Evolutionary conservation across 2,888 invertebrate species (phyloP).

Genomic region (Latrodectus elegans): DNA sequence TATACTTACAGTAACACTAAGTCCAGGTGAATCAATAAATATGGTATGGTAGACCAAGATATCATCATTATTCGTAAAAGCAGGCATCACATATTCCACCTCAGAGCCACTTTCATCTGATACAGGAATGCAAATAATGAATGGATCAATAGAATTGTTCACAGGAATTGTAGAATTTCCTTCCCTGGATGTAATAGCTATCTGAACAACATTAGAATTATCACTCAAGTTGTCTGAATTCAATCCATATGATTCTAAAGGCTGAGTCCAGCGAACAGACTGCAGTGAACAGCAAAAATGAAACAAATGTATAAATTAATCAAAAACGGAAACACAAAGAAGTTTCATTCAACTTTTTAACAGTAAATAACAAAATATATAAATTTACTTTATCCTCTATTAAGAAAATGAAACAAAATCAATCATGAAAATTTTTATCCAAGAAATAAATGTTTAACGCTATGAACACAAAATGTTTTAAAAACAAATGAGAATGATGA

Average conservation of each 20-base stretch:
- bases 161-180: slow-evolving; percentile 42
- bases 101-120: not conserved
- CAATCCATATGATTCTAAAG: slow-evolving; percentile 55
- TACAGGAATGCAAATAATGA: slow-evolving; percentile 57
- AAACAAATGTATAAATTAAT: no score
- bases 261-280: slow-evolving; percentile 63
- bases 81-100: slow-evolving; percentile 29
- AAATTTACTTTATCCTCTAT: no score
- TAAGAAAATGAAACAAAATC: no score
- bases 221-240: slow-evolving; percentile 50
- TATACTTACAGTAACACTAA: slow-evolving; percentile 36
- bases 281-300: slow-evolving; percentile 3
- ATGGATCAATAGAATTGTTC: slow-evolving; percentile 37
- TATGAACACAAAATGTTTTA: no score
- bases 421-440: no score
- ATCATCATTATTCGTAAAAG: slow-evolving; percentile 41
- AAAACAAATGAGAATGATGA: no score
- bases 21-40: slow-evolving; percentile 44
- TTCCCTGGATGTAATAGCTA: slow-evolving; percentile 47
- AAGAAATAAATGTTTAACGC: no score
- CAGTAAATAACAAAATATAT: no score
- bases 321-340: no score
- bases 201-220: slow-evolving; percentile 54
- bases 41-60: slow-evolving; percentile 58
- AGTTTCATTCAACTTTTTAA: no score